phyloP scores from a whole-genome alignment of 2,797 vertebrate species.

The Muscicapa comitata region DNA sequence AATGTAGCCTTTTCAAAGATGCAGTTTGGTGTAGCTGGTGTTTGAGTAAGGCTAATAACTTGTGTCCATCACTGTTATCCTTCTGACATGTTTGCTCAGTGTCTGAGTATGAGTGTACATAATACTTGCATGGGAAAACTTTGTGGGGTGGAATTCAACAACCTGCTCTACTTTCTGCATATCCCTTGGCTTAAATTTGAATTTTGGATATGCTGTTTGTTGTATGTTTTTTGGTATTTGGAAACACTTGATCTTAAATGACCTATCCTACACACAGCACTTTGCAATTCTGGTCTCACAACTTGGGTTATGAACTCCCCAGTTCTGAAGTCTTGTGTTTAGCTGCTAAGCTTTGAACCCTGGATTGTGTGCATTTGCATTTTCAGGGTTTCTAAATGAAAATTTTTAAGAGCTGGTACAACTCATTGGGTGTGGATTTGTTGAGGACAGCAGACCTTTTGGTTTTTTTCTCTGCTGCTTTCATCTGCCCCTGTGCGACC shows the following conservation, averaged over 20 bases:
- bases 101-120: background rate
- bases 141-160: background rate
- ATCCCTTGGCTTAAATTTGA: background rate
- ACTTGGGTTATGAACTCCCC: background rate
- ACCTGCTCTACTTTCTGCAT: background rate
- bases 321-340: background rate
- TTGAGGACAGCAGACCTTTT: background rate
- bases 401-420: background rate
- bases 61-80: accelerated
- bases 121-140: background rate
- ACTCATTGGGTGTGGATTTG: background rate
- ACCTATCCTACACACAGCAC: background rate
- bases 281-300: background rate
- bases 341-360: background rate
- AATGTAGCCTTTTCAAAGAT: background rate
- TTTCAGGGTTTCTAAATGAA: background rate
- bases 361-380: background rate
- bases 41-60: background rate
- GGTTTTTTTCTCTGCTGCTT: background rate
- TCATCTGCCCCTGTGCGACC: background rate
- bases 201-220: background rate
- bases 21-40: background rate
- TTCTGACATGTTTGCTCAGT: background rate
- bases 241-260: background rate
- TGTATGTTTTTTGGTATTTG: background rate